Percentiles rank a stretch among this genome's conserved stretches.
phyloP scores from a whole-genome alignment of 1,140 invertebrate species.

The Macrocentrus cingulum region DNA sequence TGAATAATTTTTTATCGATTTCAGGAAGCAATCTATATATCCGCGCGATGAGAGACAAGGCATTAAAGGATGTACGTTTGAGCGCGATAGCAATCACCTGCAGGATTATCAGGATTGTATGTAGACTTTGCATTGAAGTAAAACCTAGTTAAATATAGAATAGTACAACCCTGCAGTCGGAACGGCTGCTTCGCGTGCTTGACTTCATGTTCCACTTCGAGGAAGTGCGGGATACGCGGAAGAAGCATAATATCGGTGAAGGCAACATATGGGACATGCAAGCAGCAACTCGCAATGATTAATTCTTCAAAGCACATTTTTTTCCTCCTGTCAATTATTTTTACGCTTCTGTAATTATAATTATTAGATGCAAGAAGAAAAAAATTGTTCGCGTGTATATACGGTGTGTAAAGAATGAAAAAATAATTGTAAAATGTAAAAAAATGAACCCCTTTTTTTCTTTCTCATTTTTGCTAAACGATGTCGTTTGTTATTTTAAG shows the following conservation, averaged over 20 bases:
- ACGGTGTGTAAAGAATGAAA: not conserved
- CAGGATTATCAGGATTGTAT: not conserved
- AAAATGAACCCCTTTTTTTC: not conserved
- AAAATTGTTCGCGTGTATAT: too few relatives aligned
- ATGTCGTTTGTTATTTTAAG: conserved; percentile 47
- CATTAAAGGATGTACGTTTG: conserved; percentile 1
- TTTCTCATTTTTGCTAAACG: conserved; percentile 36
- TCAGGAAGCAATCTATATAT: not conserved
- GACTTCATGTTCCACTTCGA: conserved; percentile 15
- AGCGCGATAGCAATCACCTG: conserved; percentile 36
- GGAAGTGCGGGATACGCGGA: conserved; percentile 38
- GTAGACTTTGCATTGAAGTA: not conserved
- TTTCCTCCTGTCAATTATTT: not conserved
- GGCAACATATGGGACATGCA: conserved; percentile 1
- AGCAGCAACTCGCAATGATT: not conserved
- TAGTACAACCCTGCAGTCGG: not conserved
- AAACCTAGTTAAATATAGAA: not conserved
- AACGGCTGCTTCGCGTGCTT: not conserved
- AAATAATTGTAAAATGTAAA: not conserved
- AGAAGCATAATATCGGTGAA: conserved; percentile 38
- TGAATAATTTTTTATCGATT: not conserved
- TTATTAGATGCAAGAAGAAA: too few relatives aligned
- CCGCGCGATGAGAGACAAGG: not conserved
- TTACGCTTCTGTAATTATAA: not conserved
- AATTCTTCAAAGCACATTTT: not conserved